Evolutionary conservation across 2,797 vertebrate species (phyloP).

Genomic region (Tokudaia tokunoshimensis): DNA sequence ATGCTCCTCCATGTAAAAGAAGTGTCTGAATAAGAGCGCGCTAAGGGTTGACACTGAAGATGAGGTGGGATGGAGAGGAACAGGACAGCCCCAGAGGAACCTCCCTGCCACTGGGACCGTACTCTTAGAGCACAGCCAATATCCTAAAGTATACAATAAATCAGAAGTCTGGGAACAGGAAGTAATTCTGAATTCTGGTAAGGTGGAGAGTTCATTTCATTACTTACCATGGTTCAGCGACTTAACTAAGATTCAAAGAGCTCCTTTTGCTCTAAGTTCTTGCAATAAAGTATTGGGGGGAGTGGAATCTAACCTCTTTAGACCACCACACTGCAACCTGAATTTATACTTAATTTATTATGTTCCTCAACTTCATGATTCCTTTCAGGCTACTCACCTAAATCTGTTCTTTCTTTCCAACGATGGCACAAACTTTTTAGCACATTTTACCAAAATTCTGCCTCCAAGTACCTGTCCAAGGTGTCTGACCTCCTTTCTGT

Average conservation of each 20-base stretch:
- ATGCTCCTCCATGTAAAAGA: background rate
- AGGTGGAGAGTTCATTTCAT: constrained; percentile 64
- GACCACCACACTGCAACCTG: constrained; percentile 17
- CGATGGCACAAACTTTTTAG: constrained; percentile 23
- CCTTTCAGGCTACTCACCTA: constrained; percentile 27
- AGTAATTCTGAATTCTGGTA: constrained; percentile 62
- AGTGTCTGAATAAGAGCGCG: constrained; percentile 26
- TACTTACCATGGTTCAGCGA: constrained; percentile 18
- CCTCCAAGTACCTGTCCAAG: background rate
- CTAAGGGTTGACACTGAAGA: background rate
- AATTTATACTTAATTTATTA: constrained; percentile 51
- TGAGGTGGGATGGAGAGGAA: background rate
- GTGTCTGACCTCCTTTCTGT: background rate
- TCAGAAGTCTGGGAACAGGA: constrained; percentile 35
- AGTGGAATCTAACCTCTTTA: constrained; percentile 55
- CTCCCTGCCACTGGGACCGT: too few relatives aligned
- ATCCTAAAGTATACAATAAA: constrained; percentile 43
- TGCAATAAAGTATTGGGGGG: constrained; percentile 41
- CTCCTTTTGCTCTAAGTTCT: constrained; percentile 37
- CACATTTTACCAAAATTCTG: background rate
- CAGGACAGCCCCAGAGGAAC: background rate
- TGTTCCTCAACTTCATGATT: background rate
- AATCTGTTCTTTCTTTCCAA: constrained; percentile 25
- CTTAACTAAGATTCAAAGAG: constrained; percentile 71
- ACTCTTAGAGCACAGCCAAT: background rate